Base-by-base conservation (phyloP, 1,140 invertebrate genomes). In the Micrasema longulum region DNA sequence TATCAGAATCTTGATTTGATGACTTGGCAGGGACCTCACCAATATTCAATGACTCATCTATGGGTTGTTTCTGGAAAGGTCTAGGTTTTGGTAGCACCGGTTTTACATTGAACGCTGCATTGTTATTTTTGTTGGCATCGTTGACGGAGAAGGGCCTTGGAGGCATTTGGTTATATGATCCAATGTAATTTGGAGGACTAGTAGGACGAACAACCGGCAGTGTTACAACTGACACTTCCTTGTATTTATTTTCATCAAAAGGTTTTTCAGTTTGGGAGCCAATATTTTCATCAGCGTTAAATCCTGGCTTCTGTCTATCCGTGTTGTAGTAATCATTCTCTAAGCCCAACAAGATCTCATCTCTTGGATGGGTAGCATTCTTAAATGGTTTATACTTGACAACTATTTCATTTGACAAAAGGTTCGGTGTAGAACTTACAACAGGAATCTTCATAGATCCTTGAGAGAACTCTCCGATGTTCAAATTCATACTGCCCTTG, bases 261-360 rank as follows among this genome's bases (percentile, higher is more conserved):
- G 84, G 83, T 75, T 84, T 82, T 74, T 86, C 84, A n/a, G 84
- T 86, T 80, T 86, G 84, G 14, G 80, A 80, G 65, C 80, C 83
- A 60, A 77, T 64, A 68, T 83, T 81, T 43, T 81, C 80, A 14
- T 81, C 74, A 18, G 78, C 76, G 45, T 76, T 76, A 23, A 76
- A 76, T 38, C 36, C 22, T 1, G 55, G 50, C 55, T 73, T 71
- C 14, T 69, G 38, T 48, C 62, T 52, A 22, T 76, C 75, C 12
- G 20, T 18, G 36, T 31, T 45, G 16, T 69, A 76, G 60, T 76
- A 73, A 47, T 74, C 69, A 50, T 76, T 76, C 35, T 64, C 75
- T 12, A 68, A 76, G 52, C 74, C 50, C 12, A 73, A 41, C 4
- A 73, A 35, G 31, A 76, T 66, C 47, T 76, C 74, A 31, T 72